Conservation (phyloP, 2,113 vertebrate genomes). For the Speoplatyrhinus poulsoni region DNA sequence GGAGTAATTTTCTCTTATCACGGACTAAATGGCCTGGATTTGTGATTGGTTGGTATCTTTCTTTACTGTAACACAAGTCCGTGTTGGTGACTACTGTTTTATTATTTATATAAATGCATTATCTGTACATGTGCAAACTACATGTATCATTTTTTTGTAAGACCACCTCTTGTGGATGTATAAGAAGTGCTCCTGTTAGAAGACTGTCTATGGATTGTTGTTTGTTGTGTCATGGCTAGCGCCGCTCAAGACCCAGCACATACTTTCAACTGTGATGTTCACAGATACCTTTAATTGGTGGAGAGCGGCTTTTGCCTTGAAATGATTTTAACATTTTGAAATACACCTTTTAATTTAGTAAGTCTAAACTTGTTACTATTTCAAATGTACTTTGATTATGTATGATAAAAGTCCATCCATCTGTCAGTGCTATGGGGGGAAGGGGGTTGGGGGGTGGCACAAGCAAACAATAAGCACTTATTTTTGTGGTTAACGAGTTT, state of each 20-base stretch:
- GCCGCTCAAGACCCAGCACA: too few species aligned
- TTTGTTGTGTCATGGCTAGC: conserved; percentile 2
- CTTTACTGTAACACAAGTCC: conserved; percentile 1
- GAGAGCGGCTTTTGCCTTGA: too few species aligned
- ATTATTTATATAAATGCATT: neutral
- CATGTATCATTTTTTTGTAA: neutral
- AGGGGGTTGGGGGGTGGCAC: too few species aligned
- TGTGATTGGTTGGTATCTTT: conserved; percentile 16
- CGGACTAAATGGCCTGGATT: conserved; percentile 6
- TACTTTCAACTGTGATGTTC: too few species aligned
- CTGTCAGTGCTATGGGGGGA: too few species aligned
- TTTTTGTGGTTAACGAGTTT: neutral
- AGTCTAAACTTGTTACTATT: neutral
- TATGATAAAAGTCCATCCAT: neutral
- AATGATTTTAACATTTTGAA: too few species aligned
- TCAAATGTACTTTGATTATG: neutral
- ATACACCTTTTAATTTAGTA: too few species aligned
- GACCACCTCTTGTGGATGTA: conserved; percentile 40
- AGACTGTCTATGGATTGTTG: conserved; percentile 20
- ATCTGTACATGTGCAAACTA: neutral
- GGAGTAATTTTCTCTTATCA: conserved; percentile 1
- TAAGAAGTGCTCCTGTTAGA: conserved; percentile 66
- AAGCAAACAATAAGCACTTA: neutral
- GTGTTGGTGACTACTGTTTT: conserved; percentile 5
- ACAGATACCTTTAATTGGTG: too few species aligned